Conservation (phyloP, 2,797 vertebrate genomes). For the Macropodus opercularis region DNA sequence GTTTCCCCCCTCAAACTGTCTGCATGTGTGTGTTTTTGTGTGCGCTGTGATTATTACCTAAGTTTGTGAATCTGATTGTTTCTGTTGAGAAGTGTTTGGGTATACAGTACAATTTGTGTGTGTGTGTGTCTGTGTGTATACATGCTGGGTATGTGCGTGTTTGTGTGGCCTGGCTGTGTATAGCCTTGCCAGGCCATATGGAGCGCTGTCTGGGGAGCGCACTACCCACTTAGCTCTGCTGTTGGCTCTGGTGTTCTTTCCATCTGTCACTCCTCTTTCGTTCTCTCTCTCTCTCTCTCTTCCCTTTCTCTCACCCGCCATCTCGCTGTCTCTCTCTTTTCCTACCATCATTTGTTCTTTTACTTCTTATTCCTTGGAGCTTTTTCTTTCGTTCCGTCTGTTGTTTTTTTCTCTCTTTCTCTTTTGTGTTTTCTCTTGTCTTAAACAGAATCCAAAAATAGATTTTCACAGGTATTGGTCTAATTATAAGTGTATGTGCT, state of each 20-base stretch:
- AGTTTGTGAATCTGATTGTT: constrained; percentile 44
- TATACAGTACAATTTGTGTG: constrained; percentile 6
- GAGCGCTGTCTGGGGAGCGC: constrained; percentile 81
- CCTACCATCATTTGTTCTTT: constrained; percentile 36
- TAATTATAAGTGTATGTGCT: constrained; percentile 23
- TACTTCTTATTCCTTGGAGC: constrained; percentile 15
- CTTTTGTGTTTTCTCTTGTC: constrained; percentile 1
- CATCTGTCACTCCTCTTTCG: constrained; percentile 72
- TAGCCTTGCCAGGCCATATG: constrained; percentile 82
- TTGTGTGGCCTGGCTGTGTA: constrained; percentile 67
- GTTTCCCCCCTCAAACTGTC: constrained; percentile 9
- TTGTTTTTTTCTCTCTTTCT: constrained; percentile 9
- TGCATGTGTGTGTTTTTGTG: constrained; percentile 25
- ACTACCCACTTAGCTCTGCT: constrained; percentile 82
- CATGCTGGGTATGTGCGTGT: constrained; percentile 50
- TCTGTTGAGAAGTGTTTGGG: constrained; percentile 44
- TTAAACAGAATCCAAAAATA: constrained; percentile 17
- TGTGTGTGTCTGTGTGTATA: constrained; percentile 25
- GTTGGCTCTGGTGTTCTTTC: constrained; percentile 78
- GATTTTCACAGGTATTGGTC: constrained; percentile 8
- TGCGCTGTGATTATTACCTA: constrained; percentile 37
- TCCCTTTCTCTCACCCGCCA: constrained; percentile 24
- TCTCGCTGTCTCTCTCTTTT: constrained; percentile 7
- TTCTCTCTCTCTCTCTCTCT: constrained; percentile 17
- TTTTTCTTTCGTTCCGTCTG: not conserved